Percentiles rank a stretch among this genome's conserved stretches.
These are phyloP conservation scores for Thunnus albacares DNA, from an alignment of 2,797 vertebrate genomes.

Conservation along the genomic window DNA sequence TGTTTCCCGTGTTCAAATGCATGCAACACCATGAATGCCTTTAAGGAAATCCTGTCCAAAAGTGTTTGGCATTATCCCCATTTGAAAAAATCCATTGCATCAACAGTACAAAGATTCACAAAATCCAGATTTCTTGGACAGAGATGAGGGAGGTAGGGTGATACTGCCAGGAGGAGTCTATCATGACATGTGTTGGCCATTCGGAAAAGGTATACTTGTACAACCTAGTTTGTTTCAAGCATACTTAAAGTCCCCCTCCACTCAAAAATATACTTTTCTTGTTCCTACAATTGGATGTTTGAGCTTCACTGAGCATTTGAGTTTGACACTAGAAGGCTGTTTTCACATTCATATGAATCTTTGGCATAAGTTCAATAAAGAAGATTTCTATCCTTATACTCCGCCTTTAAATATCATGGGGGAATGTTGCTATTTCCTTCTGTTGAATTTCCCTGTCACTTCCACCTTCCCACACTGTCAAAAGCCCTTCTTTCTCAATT, in stretches of 20 bases:
- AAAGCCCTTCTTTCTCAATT: neutral
- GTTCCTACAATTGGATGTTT: neutral
- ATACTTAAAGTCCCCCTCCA: neutral
- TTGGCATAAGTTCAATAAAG: neutral
- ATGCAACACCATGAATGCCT: neutral
- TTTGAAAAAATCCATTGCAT: too few species aligned
- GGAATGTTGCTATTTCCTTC: neutral
- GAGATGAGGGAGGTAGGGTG: neutral
- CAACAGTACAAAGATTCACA: neutral
- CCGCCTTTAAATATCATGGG: too few species aligned
- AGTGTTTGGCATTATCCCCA: neutral
- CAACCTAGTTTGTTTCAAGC: neutral
- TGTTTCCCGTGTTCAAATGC: neutral
- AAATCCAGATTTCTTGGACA: neutral
- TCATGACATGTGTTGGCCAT: conserved; percentile 3
- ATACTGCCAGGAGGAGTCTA: neutral
- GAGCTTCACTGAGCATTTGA: too few species aligned
- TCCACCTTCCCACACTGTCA: neutral
- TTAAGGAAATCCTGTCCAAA: neutral
- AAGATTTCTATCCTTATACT: neutral
- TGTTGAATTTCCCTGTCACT: neutral
- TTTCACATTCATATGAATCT: neutral
- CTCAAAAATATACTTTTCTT: too few species aligned
- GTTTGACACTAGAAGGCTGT: neutral
- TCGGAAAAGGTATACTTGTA: neutral